Percentiles rank a stretch among this genome's conserved stretches.
These are phyloP conservation scores for Eupithecia dodoneata DNA, from an alignment of 2,888 invertebrate species.

Conservation along the genomic window DNA sequence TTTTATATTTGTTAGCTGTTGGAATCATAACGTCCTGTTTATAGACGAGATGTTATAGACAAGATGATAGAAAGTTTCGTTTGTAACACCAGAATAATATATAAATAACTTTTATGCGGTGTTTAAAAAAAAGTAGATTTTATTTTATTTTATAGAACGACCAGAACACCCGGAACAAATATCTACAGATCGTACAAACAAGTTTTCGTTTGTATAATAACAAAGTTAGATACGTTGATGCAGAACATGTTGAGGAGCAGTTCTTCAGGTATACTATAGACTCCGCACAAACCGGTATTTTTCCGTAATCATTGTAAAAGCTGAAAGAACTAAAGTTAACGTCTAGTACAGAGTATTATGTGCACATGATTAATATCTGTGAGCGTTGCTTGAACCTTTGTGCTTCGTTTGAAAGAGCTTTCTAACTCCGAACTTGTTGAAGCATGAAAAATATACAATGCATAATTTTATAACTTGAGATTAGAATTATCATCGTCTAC, in stretches of 20 bases:
- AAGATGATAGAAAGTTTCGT: too few species aligned
- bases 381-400: neutral
- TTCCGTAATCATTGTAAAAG: neutral
- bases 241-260: neutral
- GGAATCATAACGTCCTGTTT: too few species aligned
- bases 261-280: neutral
- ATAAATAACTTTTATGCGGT: too few species aligned
- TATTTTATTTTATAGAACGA: too few species aligned
- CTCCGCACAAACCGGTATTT: neutral
- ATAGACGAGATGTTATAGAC: too few species aligned
- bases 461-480: neutral
- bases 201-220: neutral
- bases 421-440: neutral
- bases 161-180: too few species aligned
- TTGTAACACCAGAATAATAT: too few species aligned
- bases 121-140: too few species aligned
- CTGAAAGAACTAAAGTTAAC: neutral
- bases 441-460: neutral
- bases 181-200: too few species aligned
- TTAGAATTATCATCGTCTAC: neutral
- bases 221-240: neutral
- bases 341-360: neutral
- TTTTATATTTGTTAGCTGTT: too few species aligned
- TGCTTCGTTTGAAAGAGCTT: slow-evolving; percentile 11
- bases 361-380: neutral